These are phyloP conservation scores for Lepidocyrtoides sp. DNA, from an alignment of 2,888 invertebrate species.

Conservation along the genomic window DNA sequence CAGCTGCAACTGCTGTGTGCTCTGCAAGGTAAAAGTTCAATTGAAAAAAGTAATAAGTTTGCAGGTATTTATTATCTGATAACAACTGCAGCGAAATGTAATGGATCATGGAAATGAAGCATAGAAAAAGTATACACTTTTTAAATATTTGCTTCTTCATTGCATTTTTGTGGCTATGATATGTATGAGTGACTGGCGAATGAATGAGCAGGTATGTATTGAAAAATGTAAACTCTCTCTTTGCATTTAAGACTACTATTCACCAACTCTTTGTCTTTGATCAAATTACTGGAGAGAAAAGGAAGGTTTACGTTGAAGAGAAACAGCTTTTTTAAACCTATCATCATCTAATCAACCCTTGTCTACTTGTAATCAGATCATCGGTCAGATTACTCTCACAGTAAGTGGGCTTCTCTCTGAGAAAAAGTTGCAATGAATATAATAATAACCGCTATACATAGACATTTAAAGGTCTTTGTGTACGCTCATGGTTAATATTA, in stretches of 20 bases:
- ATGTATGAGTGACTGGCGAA: conserved; percentile 40
- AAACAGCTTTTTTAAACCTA: conserved; percentile 77
- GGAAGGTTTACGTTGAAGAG: neutral
- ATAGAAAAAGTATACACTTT: neutral
- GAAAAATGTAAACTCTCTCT: neutral
- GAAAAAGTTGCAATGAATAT: conserved; percentile 39
- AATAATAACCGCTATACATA: conserved; percentile 35
- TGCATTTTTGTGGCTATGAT: conserved; percentile 15
- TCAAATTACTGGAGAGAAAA: conserved; percentile 32
- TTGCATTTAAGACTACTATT: conserved; percentile 24
- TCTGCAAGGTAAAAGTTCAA: neutral
- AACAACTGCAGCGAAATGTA: neutral
- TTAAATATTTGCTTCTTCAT: neutral
- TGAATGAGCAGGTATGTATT: conserved; percentile 42
- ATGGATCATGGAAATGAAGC: too few relatives aligned
- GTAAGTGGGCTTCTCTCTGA: conserved; percentile 43
- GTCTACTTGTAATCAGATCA: conserved; percentile 77
- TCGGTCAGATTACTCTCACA: conserved; percentile 73
- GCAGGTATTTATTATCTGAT: conserved; percentile 23
- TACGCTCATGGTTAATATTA: conserved; percentile 7
- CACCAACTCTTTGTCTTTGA: conserved; percentile 55
- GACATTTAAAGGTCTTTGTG: conserved; percentile 23
- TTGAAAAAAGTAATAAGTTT: neutral
- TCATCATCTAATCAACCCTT: conserved; percentile 81
- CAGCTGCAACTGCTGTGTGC: neutral